These are phyloP conservation scores for Chrysolina haemoptera DNA, from an alignment of 2,888 invertebrate species.

Conservation along the genomic window DNA sequence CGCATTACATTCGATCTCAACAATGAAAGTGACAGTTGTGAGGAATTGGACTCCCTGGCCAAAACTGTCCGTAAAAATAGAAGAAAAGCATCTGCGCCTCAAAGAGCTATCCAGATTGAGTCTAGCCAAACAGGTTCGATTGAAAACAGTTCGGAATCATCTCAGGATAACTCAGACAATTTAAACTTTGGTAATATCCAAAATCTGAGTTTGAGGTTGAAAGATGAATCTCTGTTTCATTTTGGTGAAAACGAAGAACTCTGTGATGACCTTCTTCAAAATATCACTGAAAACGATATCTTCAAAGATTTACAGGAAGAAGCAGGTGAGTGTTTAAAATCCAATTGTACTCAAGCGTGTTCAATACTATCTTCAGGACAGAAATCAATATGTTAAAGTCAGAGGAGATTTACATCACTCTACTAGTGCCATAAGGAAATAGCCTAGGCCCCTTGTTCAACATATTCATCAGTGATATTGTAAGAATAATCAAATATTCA, in stretches of 20 bases:
- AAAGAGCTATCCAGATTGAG: slow-evolving; percentile 62
- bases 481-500: too few relatives aligned
- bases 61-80: slow-evolving; percentile 58
- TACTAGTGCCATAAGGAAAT: too few relatives aligned
- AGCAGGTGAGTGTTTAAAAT: slow-evolving; percentile 55
- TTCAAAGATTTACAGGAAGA: slow-evolving; percentile 65
- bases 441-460: too few relatives aligned
- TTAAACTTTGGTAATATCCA: slow-evolving; percentile 46
- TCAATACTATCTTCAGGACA: too few relatives aligned
- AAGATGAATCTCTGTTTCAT: slow-evolving; percentile 43
- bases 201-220: slow-evolving; percentile 44
- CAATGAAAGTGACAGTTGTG: slow-evolving; percentile 53
- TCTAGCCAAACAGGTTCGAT: slow-evolving; percentile 56
- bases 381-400: too few relatives aligned
- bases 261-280: slow-evolving; percentile 57
- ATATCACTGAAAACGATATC: slow-evolving; percentile 64
- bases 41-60: slow-evolving; percentile 44
- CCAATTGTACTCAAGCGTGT: too few relatives aligned
- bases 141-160: slow-evolving; percentile 61
- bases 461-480: too few relatives aligned
- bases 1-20: slow-evolving; percentile 50
- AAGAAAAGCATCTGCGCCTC: slow-evolving; percentile 63
- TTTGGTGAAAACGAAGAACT: slow-evolving; percentile 46
- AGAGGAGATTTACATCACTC: too few relatives aligned
- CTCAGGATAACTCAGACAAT: slow-evolving; percentile 57